A percentile compares a stretch with the other conserved stretches of the same genome.
Evolutionary conservation across 30 jellyfish, hydroid and myxozoan species (phyloP).

Genomic region (Mastigias papua): DNA sequence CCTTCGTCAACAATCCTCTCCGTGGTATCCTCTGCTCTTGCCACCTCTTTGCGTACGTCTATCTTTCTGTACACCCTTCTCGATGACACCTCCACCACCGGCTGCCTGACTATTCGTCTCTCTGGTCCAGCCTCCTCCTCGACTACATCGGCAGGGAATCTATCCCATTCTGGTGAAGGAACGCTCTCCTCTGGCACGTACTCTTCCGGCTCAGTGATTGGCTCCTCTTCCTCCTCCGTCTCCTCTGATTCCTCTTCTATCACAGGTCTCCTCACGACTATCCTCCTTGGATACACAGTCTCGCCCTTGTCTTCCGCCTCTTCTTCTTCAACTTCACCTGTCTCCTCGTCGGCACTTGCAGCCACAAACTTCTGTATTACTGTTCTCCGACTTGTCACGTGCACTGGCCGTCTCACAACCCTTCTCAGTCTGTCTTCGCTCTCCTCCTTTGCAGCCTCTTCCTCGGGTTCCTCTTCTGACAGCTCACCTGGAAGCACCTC

Average conservation of each 20-base stretch:
- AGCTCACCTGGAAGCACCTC: slow-evolving; percentile 46
- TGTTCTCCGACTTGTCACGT: slow-evolving; percentile 69
- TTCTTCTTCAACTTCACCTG: slow-evolving; percentile 45
- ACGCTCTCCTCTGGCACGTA: slow-evolving; percentile 42
- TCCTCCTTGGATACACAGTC: slow-evolving; percentile 53
- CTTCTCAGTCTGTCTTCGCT: slow-evolving; percentile 39
- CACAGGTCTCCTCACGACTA: slow-evolving; percentile 55
- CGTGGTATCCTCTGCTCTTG: slow-evolving; percentile 28
- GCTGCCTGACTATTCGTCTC: slow-evolving; percentile 57
- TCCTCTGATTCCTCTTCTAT: neutral
- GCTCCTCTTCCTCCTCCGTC: slow-evolving; percentile 29
- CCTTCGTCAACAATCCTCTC: slow-evolving; percentile 35
- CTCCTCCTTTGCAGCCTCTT: slow-evolving; percentile 16
- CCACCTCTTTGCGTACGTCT: slow-evolving; percentile 12
- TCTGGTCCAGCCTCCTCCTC: slow-evolving; percentile 40
- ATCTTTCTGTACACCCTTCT: slow-evolving; percentile 48
- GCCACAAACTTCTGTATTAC: slow-evolving; percentile 58
- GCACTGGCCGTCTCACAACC: slow-evolving; percentile 75
- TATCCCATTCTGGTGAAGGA: slow-evolving; percentile 19
- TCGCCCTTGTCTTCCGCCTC: slow-evolving; percentile 19
- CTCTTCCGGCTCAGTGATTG: slow-evolving; percentile 49
- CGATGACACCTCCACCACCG: slow-evolving; percentile 44
- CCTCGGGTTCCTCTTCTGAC: slow-evolving; percentile 10
- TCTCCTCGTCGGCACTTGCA: slow-evolving; percentile 66
- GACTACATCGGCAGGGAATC: neutral